These are phyloP conservation scores for Notocelia uddmanniana DNA, from an alignment of 2,888 invertebrate species.

Conservation along the genomic window DNA sequence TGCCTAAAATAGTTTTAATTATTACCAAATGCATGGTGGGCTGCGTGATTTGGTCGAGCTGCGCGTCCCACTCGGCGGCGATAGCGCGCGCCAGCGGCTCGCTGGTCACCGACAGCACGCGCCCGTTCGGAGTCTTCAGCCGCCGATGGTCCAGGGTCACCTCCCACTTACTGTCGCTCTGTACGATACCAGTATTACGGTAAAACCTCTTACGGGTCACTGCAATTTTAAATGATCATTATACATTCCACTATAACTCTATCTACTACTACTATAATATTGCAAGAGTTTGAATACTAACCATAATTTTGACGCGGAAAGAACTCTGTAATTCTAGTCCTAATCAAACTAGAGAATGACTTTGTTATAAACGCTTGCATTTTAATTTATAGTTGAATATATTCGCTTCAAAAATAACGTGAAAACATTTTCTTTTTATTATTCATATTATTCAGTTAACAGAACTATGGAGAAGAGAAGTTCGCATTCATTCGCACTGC, in stretches of 20 bases:
- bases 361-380: slow-evolving; percentile 56
- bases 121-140: slow-evolving; percentile 95
- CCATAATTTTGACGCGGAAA: slow-evolving; percentile 64
- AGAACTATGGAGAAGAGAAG: no score
- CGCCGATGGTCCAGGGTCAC: slow-evolving; percentile 95
- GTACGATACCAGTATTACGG: slow-evolving; percentile 89
- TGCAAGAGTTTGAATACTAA: slow-evolving; percentile 48
- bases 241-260: background rate
- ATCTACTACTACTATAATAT: background rate
- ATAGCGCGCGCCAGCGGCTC: slow-evolving; percentile 97
- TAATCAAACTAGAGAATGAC: slow-evolving; percentile 53
- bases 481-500: no score
- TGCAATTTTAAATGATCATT: slow-evolving; percentile 54
- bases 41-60: slow-evolving; percentile 90
- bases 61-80: slow-evolving; percentile 97
- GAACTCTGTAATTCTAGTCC: slow-evolving; percentile 55
- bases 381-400: slow-evolving; percentile 39
- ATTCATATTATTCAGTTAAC: no score
- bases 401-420: background rate
- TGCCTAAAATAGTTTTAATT: no score
- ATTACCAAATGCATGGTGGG: slow-evolving; percentile 95
- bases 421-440: no score
- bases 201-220: slow-evolving; percentile 90
- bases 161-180: slow-evolving; percentile 91
- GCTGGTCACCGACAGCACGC: slow-evolving; percentile 90